Percentiles rank a stretch among this genome's conserved stretches.
phyloP scores from a whole-genome alignment of 2,888 invertebrate species.

The Drosophila anomelani region DNA sequence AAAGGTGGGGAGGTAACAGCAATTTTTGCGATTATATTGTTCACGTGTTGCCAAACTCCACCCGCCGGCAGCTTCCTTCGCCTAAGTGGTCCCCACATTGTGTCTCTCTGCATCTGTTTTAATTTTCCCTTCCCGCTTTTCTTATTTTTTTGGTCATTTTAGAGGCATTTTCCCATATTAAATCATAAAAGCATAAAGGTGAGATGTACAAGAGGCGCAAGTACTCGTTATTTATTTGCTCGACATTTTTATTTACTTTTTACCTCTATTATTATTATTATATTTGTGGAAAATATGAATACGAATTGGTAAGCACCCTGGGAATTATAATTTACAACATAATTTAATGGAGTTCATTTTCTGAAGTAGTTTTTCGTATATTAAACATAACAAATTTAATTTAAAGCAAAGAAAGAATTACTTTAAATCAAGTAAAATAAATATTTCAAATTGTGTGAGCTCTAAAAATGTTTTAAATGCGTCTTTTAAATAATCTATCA shows the following conservation, averaged over 20 bases:
- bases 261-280: slow-evolving; percentile 42
- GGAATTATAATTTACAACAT: neutral
- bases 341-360: neutral
- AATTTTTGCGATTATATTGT: slow-evolving; percentile 52
- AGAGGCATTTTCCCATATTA: slow-evolving; percentile 74
- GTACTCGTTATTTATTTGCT: slow-evolving; percentile 41
- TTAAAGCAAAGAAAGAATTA: neutral
- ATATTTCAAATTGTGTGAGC: too few species aligned
- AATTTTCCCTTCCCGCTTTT: slow-evolving; percentile 24
- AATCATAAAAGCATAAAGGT: slow-evolving; percentile 73
- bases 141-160: slow-evolving; percentile 52
- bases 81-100: slow-evolving; percentile 12
- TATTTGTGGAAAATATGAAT: neutral
- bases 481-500: too few species aligned
- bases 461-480: too few species aligned
- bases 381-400: neutral
- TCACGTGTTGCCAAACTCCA: slow-evolving; percentile 39
- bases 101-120: slow-evolving; percentile 46
- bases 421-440: neutral
- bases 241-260: slow-evolving; percentile 38
- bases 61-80: neutral
- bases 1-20: slow-evolving; percentile 27
- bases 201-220: slow-evolving; percentile 40
- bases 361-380: neutral
- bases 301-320: neutral